Base-by-base conservation (phyloP, 2,113 vertebrate species). In the Beaufortia kweichowensis region DNA sequence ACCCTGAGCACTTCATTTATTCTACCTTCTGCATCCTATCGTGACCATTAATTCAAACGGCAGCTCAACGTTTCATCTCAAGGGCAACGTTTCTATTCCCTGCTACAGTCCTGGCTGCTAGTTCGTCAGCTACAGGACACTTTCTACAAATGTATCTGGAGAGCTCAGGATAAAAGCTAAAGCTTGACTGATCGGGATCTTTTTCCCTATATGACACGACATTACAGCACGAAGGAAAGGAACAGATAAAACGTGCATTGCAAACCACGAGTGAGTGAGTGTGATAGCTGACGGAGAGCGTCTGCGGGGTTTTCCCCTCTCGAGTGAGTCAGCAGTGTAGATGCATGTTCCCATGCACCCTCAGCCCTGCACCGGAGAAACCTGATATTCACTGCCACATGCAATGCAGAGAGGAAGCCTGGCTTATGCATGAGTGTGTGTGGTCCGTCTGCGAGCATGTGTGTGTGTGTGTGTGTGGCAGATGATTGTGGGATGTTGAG, bases 311-410 rank as follows among this genome's bases (percentile, higher is more conserved):
- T 87, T 85, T 64, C 69, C 72, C 29, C 73, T 24, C 83, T 82
- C 79, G 67, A 69, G 86, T 88, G 89, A 91, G 88, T 91, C 88
- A 90, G 90, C 91, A 84, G 75, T 68, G 85, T 70, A 66, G 67
- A 73, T 79, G 80, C 77, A 73, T 85, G 86, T 89, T 88, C 87
- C 87, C 88, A 89, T 87, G 85, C 82, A 59, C 85, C 81, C 68
- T 61, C 57, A 61, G 79, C 74, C 81, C 84, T 78, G 81, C 65
- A 75, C 57, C 62, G 31, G 53, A 31, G 88, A 89, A 92, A 92
- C 86, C 79, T 28, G 84, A 87, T 86, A 90, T 88, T 88, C 87
- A 86, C 86, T 85, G 85, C 77, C 86, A 55, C 41, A 85, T 86
- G 61, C 72, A 28, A 46, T 79, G 87, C 85, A 85, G 82, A 78